Conservation (phyloP, 2,797 vertebrate genomes). For the Galagoides demidoff region DNA sequence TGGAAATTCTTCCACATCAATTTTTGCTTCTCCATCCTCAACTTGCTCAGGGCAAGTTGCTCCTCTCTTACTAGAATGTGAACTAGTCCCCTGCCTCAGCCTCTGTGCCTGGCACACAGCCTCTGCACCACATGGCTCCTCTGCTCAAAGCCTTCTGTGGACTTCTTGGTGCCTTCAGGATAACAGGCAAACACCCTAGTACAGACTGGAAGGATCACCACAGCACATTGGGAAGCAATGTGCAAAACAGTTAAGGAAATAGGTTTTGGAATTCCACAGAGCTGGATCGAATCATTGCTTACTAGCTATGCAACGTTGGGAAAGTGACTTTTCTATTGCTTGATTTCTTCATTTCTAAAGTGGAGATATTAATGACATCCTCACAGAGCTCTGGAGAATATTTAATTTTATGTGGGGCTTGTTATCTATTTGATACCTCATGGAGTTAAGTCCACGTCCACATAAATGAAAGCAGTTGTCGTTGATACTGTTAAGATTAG, state of each 20-base stretch:
- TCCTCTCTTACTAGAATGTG: neutral
- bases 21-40: neutral
- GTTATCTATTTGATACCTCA: neutral
- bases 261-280: neutral
- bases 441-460: neutral
- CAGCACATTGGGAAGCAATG: neutral
- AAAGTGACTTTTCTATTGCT: conserved; percentile 22
- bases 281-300: neutral
- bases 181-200: neutral
- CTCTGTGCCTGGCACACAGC: neutral
- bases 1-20: neutral
- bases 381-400: neutral
- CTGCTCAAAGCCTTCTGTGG: neutral
- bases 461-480: neutral
- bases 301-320: neutral
- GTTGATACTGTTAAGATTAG: neutral
- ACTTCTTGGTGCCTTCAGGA: neutral
- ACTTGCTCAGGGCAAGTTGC: neutral
- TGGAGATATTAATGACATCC: neutral
- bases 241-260: neutral
- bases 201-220: neutral
- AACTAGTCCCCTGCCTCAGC: neutral
- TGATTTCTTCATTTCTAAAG: conserved; percentile 24
- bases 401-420: neutral
- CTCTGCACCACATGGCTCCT: neutral